These are phyloP conservation scores for Progne subis DNA, from an alignment of 2,113 vertebrate genomes.

Conservation along the genomic window DNA sequence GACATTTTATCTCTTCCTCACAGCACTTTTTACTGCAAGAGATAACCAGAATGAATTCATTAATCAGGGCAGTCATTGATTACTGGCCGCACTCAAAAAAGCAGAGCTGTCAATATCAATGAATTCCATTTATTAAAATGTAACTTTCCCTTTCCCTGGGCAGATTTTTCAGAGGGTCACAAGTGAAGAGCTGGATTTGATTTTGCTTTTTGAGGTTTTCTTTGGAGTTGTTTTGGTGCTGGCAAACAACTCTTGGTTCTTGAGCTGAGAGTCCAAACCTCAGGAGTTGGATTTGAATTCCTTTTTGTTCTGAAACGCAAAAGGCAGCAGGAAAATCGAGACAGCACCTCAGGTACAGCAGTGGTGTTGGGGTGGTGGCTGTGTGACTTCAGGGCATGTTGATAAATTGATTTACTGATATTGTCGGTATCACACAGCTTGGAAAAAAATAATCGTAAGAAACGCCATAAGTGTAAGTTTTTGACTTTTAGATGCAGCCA, in stretches of 20 bases:
- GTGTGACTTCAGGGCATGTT: neutral
- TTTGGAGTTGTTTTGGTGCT: neutral
- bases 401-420: neutral
- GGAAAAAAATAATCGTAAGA: too few relatives aligned
- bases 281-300: neutral
- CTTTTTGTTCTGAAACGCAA: neutral
- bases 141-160: neutral
- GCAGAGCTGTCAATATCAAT: neutral
- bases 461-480: rapidly evolving
- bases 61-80: neutral
- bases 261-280: neutral
- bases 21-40: neutral
- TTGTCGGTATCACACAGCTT: neutral
- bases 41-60: neutral
- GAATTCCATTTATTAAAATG: neutral
- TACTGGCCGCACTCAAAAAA: neutral
- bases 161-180: neutral
- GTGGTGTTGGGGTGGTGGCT: neutral
- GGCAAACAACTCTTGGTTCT: neutral
- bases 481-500: neutral
- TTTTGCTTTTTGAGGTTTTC: neutral
- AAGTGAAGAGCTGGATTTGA: neutral
- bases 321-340: neutral
- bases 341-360: neutral
- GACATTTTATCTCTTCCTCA: neutral